Percentiles rank a stretch among this genome's conserved stretches.
Conservation (phyloP, 2,888 invertebrate genomes). For the Tipula helvola region DNA sequence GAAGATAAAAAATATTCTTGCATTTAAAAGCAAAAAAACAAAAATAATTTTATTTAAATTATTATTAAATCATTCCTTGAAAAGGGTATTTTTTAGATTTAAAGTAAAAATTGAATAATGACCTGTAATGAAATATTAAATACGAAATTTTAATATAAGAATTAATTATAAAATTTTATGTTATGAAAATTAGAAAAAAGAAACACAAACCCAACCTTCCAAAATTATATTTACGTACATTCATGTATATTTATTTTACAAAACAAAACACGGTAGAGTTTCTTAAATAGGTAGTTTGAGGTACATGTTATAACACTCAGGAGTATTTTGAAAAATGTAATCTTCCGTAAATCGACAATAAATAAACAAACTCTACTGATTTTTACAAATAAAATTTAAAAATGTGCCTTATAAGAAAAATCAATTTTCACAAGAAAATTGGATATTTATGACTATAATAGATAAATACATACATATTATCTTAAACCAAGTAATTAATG, state of each 20-base stretch:
- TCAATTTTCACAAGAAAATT: not conserved
- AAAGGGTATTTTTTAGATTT: constrained; percentile 13
- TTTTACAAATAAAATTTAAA: not conserved
- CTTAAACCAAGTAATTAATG: not conserved
- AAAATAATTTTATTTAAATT: not conserved
- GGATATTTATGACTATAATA: not conserved
- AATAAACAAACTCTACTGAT: not conserved
- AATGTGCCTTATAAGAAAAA: not conserved
- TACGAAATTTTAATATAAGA: not conserved
- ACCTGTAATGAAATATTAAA: not conserved
- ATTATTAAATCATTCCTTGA: constrained; percentile 13
- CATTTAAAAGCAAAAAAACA: not conserved
- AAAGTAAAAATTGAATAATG: not conserved
- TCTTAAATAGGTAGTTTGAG: not conserved
- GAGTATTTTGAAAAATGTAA: not conserved
- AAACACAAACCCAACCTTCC: not conserved
- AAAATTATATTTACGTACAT: not conserved
- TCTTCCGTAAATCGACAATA: not conserved
- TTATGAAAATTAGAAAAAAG: not conserved
- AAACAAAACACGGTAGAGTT: not conserved
- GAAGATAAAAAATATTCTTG: not conserved
- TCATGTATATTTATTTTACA: not conserved
- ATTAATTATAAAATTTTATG: not conserved
- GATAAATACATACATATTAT: not conserved
- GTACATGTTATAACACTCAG: not conserved